Percentiles rank a stretch among this genome's conserved stretches.
These are phyloP conservation scores for Mesitornis unicolor DNA, from an alignment of 2,113 vertebrate species.

Conservation along the genomic window DNA sequence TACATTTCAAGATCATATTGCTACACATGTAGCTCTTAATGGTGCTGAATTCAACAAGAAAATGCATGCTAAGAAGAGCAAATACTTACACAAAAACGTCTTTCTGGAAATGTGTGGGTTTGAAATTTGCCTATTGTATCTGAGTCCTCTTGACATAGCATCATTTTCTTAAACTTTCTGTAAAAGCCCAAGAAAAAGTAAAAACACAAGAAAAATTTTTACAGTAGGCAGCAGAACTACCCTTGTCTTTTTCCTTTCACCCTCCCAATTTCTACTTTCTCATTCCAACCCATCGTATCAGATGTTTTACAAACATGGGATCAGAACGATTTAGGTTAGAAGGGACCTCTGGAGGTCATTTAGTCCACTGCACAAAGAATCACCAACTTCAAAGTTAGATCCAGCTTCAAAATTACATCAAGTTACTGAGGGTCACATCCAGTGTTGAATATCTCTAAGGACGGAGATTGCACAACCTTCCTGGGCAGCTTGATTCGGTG, in stretches of 20 bases:
- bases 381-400: neutral
- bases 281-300: neutral
- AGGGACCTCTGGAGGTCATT: conserved; percentile 31
- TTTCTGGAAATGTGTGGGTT: neutral
- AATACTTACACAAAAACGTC: neutral
- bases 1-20: neutral
- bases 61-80: neutral
- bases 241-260: neutral
- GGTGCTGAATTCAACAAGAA: neutral
- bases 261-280: neutral
- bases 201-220: neutral
- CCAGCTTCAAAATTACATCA: neutral
- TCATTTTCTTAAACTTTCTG: neutral
- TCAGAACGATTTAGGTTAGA: neutral
- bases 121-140: no score
- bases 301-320: neutral
- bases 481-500: neutral
- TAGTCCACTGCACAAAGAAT: neutral
- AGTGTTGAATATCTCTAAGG: neutral
- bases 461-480: neutral
- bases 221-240: neutral
- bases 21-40: neutral
- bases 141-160: neutral
- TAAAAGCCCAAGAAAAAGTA: neutral
- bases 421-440: neutral